A percentile compares a stretch with the other conserved stretches of the same genome.
Evolutionary conservation across 2,113 vertebrate species (phyloP).

Genomic region (Noturus placidus): DNA sequence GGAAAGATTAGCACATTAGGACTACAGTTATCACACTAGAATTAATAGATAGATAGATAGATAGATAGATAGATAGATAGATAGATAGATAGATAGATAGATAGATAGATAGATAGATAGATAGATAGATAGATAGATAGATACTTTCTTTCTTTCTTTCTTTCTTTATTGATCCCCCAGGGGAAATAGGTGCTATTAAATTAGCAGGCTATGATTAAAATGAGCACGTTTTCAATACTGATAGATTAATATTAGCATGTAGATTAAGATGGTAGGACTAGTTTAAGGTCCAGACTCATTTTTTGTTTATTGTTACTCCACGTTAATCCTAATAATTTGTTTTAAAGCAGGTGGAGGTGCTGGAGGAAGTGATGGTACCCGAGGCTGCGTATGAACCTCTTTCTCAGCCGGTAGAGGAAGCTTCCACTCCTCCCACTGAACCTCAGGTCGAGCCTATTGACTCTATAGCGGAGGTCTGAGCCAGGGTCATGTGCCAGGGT

Average conservation of each 20-base stretch:
- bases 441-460: slow-evolving; percentile 74
- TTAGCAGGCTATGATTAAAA: not conserved
- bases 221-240: not conserved
- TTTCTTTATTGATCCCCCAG: too few species aligned
- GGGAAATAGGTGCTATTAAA: too few species aligned
- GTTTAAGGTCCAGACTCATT: not conserved
- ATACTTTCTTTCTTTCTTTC: too few species aligned
- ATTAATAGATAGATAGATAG: too few species aligned
- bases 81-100: too few species aligned
- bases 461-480: slow-evolving; percentile 43
- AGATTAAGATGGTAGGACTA: not conserved
- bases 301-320: not conserved
- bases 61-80: too few species aligned
- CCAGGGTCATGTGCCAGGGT: not conserved
- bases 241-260: not conserved
- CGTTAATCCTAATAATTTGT: not conserved
- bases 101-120: too few species aligned
- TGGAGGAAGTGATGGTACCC: slow-evolving; percentile 68
- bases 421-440: slow-evolving; percentile 68
- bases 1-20: not conserved
- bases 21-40: not conserved
- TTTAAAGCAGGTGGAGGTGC: not conserved
- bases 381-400: slow-evolving; percentile 60
- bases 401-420: slow-evolving; percentile 48
- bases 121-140: too few species aligned